A percentile compares a stretch with the other conserved stretches of the same genome.
Evolutionary conservation across 2,888 invertebrate genomes (phyloP).

Genomic region (Zygaena filipendulae): DNA sequence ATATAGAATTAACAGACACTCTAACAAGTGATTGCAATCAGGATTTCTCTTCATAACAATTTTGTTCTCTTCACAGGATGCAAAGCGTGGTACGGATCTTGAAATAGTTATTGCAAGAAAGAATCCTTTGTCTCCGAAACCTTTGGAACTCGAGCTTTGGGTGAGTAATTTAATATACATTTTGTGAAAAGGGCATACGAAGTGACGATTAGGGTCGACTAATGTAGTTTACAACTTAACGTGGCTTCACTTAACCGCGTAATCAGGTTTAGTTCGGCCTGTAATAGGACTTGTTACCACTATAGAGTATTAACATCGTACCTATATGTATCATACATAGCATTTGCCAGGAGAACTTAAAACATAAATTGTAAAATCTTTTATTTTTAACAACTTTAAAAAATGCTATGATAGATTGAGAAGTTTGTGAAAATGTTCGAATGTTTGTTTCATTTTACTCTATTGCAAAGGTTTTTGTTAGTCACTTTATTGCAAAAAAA

Average conservation of each 20-base stretch:
- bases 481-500: too few species aligned
- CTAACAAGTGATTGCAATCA: too few species aligned
- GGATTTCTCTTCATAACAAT: slow-evolving; percentile 9
- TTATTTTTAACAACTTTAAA: too few species aligned
- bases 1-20: slow-evolving; percentile 28
- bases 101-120: slow-evolving; percentile 85
- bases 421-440: too few species aligned
- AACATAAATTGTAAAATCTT: too few species aligned
- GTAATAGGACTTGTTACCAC: slow-evolving; percentile 47
- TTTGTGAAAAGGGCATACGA: background rate
- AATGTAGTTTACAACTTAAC: slow-evolving; percentile 39
- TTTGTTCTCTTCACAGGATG: slow-evolving; percentile 65
- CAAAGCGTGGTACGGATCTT: slow-evolving; percentile 82
- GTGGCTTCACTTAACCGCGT: slow-evolving; percentile 43
- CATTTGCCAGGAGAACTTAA: too few species aligned
- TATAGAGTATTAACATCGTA: too few species aligned
- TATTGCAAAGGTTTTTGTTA: too few species aligned
- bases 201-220: slow-evolving; percentile 18
- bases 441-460: too few species aligned
- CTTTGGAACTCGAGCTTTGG: slow-evolving; percentile 86
- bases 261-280: slow-evolving; percentile 49
- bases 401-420: too few species aligned
- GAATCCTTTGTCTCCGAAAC: slow-evolving; percentile 80
- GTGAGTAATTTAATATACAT: too few species aligned
- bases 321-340: too few species aligned